Base-by-base conservation (phyloP, 2,113 vertebrate species). In the Triplophysa tibetana region DNA sequence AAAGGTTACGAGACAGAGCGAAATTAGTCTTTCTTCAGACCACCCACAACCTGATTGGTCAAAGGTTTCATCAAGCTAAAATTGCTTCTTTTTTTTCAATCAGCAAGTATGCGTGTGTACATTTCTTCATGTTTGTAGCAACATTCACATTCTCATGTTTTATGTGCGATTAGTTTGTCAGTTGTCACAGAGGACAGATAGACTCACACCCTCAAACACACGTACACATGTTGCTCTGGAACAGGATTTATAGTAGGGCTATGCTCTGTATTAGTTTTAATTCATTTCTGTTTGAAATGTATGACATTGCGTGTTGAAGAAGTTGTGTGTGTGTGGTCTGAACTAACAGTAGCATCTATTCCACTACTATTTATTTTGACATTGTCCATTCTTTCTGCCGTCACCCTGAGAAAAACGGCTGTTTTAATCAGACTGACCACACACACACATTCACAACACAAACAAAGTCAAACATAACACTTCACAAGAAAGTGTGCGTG, bases 321-420 rank as follows among this genome's bases (percentile, higher is more conserved):
- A 54, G 62, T 56, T 74, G 79, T 61, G 65, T 65, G 65, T 77
- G 81, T 77, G 75, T 65, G 75, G 75, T 82, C 81, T 73, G 50
- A n/a, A 48, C 75, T 74, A 60, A 82, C 69, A 19, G 75, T 78
- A 78, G 81, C 81, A 77, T 77, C 45, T 77, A 77, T 65, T 77
- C 75, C 48, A 56, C 61, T 78, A 68, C 24, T 73, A 74, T 62
- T 73, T 81, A 75, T 75, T 81, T 81, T 73, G 79, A 81, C 70
- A 50, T 75, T 68, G 21, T 66, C 62, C 50, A 60, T 80, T 80
- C 70, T 56, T 65, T 38, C 48, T 5, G 14, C 43, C 61, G 26
- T 56, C 69, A 80, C 50, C 33, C 2, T 9, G 17, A 24, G 75
- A 78, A 74, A 73, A 78, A 82, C 65, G 14, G 67, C 52, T 23